Conservation (phyloP, 2,888 invertebrate genomes). For the Craniophora ligustri region DNA sequence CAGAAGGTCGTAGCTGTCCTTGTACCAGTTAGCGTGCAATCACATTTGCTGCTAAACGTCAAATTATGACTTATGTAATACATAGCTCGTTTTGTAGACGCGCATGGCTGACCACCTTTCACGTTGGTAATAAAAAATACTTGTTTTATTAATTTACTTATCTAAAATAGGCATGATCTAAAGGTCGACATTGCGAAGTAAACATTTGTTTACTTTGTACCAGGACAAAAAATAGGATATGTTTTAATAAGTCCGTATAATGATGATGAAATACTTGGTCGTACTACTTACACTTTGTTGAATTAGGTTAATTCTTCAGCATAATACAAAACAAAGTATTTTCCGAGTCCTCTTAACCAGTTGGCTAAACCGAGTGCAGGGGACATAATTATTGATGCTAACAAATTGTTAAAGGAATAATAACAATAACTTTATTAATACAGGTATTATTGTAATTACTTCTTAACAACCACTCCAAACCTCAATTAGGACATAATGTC, state of each 20-base stretch:
- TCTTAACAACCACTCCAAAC: conserved; percentile 16
- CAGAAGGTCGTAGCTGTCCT: conserved; percentile 73
- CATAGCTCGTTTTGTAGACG: conserved; percentile 23
- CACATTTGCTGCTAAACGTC: conserved; percentile 75
- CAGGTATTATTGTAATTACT: conserved; percentile 14
- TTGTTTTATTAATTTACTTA: conserved; percentile 7
- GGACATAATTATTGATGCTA: too few relatives aligned
- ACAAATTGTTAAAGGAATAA: not conserved
- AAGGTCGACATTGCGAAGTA: too few relatives aligned
- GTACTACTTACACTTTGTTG: too few relatives aligned
- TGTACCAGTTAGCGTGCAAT: conserved; percentile 78
- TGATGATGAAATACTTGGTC: too few relatives aligned
- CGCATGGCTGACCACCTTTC: conserved; percentile 32
- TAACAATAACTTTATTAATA: not conserved
- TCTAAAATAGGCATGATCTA: too few relatives aligned
- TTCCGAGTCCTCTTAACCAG: too few relatives aligned
- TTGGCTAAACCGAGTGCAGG: too few relatives aligned
- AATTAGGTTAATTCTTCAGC: too few relatives aligned
- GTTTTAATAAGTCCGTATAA: too few relatives aligned
- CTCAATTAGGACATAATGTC: conserved; percentile 22
- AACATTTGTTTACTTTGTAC: too few relatives aligned
- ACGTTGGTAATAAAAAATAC: conserved; percentile 15
- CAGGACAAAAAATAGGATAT: too few relatives aligned
- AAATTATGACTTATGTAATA: conserved; percentile 66
- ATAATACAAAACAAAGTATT: too few relatives aligned